These are phyloP conservation scores for Alauda arvensis DNA, from an alignment of 2,797 vertebrate genomes.

Conservation along the genomic window DNA sequence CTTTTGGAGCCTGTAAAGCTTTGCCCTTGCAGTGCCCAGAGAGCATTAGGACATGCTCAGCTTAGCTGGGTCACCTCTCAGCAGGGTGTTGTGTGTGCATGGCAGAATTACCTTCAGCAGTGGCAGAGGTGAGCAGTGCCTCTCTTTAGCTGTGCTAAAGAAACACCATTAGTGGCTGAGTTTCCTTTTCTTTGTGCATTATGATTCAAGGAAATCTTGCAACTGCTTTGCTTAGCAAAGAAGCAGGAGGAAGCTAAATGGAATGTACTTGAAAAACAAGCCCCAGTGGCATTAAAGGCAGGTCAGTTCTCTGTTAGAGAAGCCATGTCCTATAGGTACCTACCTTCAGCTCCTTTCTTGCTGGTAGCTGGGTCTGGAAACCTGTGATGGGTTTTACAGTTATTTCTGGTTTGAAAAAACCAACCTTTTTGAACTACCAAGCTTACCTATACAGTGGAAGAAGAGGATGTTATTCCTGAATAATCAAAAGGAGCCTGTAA, in stretches of 20 bases:
- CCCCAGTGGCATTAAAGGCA: background rate
- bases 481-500: background rate
- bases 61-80: background rate
- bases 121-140: background rate
- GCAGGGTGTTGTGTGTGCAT: background rate
- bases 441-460: background rate
- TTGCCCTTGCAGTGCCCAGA: background rate
- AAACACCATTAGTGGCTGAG: background rate
- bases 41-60: background rate
- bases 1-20: background rate
- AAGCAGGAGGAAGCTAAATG: background rate
- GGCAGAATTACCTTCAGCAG: background rate
- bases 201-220: background rate
- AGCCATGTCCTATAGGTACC: background rate
- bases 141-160: background rate
- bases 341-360: background rate
- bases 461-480: background rate
- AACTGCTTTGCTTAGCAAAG: background rate
- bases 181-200: background rate
- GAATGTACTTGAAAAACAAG: background rate
- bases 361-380: background rate
- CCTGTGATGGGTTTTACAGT: background rate
- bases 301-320: background rate
- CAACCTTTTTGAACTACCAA: background rate
- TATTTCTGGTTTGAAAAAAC: background rate